Conservation (phyloP, 2,797 vertebrate genomes). For the Acrossocheilus fasciatus region DNA sequence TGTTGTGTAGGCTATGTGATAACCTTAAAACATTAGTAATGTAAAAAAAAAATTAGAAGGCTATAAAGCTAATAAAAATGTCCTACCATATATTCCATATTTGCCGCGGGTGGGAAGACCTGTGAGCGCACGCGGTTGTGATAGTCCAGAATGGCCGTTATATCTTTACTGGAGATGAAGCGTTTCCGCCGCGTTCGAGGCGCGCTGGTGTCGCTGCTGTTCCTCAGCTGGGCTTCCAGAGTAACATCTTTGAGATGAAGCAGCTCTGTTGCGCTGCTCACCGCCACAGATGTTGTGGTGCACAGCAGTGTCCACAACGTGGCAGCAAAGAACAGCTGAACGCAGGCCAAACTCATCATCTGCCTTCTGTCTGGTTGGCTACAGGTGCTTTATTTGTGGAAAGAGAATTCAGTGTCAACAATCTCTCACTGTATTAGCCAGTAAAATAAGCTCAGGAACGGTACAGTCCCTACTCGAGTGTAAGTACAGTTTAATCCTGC, state of each 20-base stretch:
- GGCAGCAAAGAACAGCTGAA: constrained; percentile 77
- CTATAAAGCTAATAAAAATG: not conserved
- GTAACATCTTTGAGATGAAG: constrained; percentile 44
- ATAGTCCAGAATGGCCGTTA: constrained; percentile 82
- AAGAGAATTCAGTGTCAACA: constrained; percentile 8
- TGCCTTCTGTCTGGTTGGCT: not conserved
- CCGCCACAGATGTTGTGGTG: constrained; percentile 63
- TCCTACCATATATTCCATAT: constrained; percentile 93
- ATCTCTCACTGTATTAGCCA: not conserved
- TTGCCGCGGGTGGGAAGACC: constrained; percentile 85
- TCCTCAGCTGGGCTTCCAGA: constrained; percentile 43
- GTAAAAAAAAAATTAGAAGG: not conserved
- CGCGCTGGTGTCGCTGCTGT: constrained; percentile 42
- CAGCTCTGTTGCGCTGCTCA: constrained; percentile 71
- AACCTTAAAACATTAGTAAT: not conserved
- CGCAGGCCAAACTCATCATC: constrained; percentile 62
- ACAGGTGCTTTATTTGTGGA: constrained; percentile 27
- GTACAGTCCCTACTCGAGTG: not conserved
- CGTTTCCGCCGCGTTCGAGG: constrained; percentile 73
- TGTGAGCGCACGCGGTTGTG: constrained; percentile 88
- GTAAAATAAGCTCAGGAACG: not conserved
- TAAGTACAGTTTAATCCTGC: not conserved
- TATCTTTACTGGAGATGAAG: constrained; percentile 80
- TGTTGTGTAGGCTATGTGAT: not conserved
- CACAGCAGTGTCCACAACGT: constrained; percentile 78